Evolutionary conservation across 1,140 invertebrate species (phyloP).

Genomic region (Nebria ingens): DNA sequence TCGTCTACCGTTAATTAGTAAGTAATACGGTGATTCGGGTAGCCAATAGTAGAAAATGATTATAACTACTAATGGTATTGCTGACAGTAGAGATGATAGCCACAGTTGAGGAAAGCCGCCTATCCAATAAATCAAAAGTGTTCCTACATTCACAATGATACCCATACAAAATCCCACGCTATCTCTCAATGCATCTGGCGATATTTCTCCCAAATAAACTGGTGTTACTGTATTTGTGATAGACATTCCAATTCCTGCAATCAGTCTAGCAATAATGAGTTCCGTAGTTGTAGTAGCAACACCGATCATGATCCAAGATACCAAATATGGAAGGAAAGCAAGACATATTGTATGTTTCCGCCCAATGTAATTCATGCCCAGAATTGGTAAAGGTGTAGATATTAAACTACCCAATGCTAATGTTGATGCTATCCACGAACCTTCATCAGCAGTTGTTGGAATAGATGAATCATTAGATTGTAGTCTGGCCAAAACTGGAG

Average conservation of each 20-base stretch:
- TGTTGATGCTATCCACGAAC: background rate
- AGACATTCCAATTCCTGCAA: background rate
- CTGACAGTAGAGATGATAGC: background rate
- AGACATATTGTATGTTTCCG: background rate
- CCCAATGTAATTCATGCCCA: background rate
- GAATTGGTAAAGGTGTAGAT: background rate
- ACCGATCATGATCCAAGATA: background rate
- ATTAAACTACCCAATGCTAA: background rate
- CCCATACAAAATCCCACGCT: background rate
- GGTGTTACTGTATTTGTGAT: background rate
- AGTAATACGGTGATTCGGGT: background rate
- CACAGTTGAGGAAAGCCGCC: background rate
- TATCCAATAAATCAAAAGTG: background rate
- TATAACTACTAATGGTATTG: background rate
- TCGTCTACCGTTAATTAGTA: background rate
- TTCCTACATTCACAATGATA: background rate
- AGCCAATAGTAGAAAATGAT: background rate
- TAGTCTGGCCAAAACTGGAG: background rate
- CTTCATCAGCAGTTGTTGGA: background rate
- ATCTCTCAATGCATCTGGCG: background rate
- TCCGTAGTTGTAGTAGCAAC: background rate
- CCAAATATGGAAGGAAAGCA: background rate
- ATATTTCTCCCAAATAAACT: conserved; percentile 1
- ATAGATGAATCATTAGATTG: background rate
- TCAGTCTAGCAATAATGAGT: background rate